A percentile compares a stretch with the other conserved stretches of the same genome.
These are phyloP conservation scores for Silurus lanzhouensis DNA, from an alignment of 2,797 vertebrate species.

Conservation along the genomic window DNA sequence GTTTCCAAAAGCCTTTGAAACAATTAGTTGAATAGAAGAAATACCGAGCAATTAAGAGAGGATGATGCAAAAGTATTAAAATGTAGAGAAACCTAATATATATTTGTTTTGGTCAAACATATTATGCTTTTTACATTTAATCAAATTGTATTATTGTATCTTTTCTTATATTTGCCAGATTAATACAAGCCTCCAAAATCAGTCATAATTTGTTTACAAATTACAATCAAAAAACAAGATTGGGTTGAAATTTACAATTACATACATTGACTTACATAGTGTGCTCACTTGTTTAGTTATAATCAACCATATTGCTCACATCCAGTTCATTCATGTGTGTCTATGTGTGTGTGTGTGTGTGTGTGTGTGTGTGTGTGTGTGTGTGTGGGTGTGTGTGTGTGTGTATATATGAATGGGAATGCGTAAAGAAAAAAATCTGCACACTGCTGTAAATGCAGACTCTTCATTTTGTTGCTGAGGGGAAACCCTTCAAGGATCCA, in stretches of 20 bases:
- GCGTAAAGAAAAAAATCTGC: background rate
- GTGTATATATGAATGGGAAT: background rate
- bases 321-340: background rate
- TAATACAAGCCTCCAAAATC: background rate
- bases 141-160: background rate
- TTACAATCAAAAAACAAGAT: too few species aligned
- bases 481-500: slow-evolving; percentile 14
- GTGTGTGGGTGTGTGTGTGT: too few species aligned
- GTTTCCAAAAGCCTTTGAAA: background rate
- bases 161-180: background rate
- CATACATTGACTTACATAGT: background rate
- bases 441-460: background rate
- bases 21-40: background rate
- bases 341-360: too few species aligned
- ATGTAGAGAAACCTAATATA: background rate
- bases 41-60: background rate
- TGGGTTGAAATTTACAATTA: background rate
- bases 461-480: slow-evolving; percentile 8
- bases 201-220: too few species aligned
- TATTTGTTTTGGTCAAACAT: background rate
- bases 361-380: too few species aligned
- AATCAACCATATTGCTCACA: background rate
- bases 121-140: background rate
- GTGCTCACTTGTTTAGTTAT: background rate
- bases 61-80: background rate